phyloP scores from a whole-genome alignment of 92 coral and sea anemone species.

The Zoanthus solanderi region DNA sequence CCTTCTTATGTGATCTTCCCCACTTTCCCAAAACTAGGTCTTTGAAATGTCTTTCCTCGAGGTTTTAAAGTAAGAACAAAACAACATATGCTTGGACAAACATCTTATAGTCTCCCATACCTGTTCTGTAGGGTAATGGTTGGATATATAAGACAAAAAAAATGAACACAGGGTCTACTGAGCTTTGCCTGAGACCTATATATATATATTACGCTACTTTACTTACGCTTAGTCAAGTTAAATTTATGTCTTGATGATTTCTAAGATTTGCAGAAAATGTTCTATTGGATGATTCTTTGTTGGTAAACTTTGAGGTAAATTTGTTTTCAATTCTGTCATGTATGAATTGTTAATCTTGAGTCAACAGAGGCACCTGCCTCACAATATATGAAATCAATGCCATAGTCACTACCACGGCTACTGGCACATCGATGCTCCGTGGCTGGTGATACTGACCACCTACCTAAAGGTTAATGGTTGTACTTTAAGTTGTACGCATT shows the following conservation, averaged over 20 bases:
- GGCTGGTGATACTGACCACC: slow-evolving; percentile 47
- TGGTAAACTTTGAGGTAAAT: not conserved
- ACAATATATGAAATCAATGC: not conserved
- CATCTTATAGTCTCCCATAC: not conserved
- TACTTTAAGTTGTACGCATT: slow-evolving; percentile 47
- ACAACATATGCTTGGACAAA: not conserved
- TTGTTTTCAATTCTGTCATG: slow-evolving; percentile 1
- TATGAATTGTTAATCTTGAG: not conserved
- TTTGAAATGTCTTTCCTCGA: not conserved
- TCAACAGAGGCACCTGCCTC: not conserved
- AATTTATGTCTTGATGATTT: not conserved
- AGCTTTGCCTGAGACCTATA: slow-evolving; percentile 1
- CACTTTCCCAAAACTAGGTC: not conserved
- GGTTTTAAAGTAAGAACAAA: not conserved
- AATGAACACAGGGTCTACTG: not conserved
- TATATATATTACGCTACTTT: not conserved
- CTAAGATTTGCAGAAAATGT: not conserved
- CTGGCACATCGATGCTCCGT: slow-evolving; percentile 39
- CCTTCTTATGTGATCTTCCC: not conserved
- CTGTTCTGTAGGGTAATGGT: not conserved
- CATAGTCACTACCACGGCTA: not conserved
- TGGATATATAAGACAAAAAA: not conserved
- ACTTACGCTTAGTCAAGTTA: not conserved
- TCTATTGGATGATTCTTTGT: not conserved
- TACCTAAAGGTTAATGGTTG: slow-evolving; percentile 44